A percentile compares a stretch with the other conserved stretches of the same genome.
phyloP scores from a whole-genome alignment of 2,797 vertebrate genomes.

The Syndactyla subalaris region DNA sequence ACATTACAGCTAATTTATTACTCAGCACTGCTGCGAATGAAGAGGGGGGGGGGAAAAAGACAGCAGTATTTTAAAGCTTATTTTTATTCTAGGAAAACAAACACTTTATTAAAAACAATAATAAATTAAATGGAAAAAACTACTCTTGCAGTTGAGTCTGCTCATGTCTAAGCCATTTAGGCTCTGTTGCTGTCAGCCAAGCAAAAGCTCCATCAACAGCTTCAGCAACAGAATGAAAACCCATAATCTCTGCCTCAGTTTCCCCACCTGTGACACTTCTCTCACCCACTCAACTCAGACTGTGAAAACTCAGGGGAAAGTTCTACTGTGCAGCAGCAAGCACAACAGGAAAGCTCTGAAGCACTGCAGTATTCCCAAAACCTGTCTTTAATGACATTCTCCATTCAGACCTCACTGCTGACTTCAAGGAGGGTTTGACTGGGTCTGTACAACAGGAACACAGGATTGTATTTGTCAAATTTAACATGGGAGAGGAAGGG shows the following conservation, averaged over 20 bases:
- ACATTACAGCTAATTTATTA: constrained; percentile 59
- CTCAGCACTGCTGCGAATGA: constrained; percentile 17
- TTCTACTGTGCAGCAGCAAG: background rate
- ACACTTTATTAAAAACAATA: constrained; percentile 13
- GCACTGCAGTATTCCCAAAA: background rate
- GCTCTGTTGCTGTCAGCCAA: background rate
- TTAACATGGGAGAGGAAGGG: background rate
- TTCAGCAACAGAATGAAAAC: background rate
- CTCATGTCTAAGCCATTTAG: background rate
- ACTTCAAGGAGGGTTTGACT: background rate
- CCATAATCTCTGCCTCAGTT: background rate
- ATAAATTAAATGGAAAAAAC: background rate
- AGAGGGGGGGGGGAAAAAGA: background rate
- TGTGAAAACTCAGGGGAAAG: background rate
- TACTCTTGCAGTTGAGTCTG: background rate
- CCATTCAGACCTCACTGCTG: background rate
- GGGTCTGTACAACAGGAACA: background rate
- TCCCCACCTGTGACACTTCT: background rate
- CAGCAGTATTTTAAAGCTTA: background rate
- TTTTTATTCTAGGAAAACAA: constrained; percentile 53
- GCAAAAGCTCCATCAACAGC: background rate
- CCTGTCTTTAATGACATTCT: background rate
- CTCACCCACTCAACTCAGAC: background rate
- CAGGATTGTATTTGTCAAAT: background rate
- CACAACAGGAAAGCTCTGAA: background rate